phyloP scores from a whole-genome alignment of 2,888 invertebrate species.

The Pycnomerus fuliginosus region DNA sequence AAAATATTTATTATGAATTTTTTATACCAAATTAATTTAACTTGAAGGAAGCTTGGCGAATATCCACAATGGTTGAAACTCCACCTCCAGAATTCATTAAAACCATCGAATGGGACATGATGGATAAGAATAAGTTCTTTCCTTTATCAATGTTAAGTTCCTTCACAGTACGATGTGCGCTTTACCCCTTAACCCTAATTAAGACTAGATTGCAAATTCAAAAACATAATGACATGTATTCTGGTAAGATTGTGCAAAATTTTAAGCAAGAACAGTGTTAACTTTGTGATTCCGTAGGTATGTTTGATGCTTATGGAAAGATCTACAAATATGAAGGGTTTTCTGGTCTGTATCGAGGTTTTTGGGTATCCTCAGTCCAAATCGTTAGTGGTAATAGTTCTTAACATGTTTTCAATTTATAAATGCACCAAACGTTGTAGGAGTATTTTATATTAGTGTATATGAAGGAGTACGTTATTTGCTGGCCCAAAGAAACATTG shows the following conservation, averaged over 20 bases:
- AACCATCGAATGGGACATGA: constrained; percentile 97
- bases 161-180: constrained; percentile 70
- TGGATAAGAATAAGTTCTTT: constrained; percentile 93
- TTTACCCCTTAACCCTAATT: constrained; percentile 91
- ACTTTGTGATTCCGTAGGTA: no score
- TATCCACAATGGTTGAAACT: constrained; percentile 14
- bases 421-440: no score
- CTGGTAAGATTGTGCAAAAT: constrained; percentile 64
- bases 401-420: constrained; percentile 1
- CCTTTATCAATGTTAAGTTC: constrained; percentile 90
- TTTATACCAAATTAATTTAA: constrained; percentile 8
- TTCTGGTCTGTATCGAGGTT: constrained; percentile 87
- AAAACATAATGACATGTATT: constrained; percentile 78
- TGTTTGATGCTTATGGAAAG: constrained; percentile 86
- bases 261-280: no score
- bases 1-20: no score
- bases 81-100: constrained; percentile 59
- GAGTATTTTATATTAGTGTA: constrained; percentile 89
- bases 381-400: constrained; percentile 50
- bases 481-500: constrained; percentile 66
- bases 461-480: constrained; percentile 89
- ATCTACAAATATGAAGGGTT: constrained; percentile 84
- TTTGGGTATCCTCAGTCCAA: constrained; percentile 88
- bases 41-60: constrained; percentile 7
- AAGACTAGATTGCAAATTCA: constrained; percentile 93